A percentile compares a stretch with the other conserved stretches of the same genome.
Conservation (phyloP, 2,888 invertebrate genomes). For the Tinea pellionella region DNA sequence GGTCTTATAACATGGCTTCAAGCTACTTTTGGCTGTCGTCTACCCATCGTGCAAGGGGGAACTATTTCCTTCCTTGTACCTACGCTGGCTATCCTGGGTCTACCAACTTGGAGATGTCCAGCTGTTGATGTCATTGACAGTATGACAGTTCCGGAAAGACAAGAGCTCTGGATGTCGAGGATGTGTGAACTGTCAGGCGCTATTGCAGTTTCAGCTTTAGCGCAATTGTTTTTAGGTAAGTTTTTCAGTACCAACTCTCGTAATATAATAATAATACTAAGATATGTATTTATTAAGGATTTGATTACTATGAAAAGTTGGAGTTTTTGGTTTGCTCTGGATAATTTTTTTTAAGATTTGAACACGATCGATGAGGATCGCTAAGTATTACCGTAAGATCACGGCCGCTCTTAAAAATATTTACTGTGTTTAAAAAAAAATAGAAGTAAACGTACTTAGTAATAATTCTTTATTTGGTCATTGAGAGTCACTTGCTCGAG, state of each 20-base stretch:
- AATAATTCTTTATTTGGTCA: neutral
- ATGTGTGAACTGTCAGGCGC: conserved; percentile 88
- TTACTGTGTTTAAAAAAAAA: no score
- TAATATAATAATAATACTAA: neutral
- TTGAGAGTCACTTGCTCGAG: neutral
- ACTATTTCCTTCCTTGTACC: conserved; percentile 85
- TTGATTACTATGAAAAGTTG: no score
- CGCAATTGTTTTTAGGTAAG: conserved; percentile 79
- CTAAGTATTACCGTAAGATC: no score
- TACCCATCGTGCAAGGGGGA: conserved; percentile 82
- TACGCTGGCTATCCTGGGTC: conserved; percentile 77
- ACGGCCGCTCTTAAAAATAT: no score
- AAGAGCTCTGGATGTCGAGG: conserved; percentile 76
- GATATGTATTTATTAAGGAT: no score
- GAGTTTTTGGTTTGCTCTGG: no score
- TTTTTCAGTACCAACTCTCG: conserved; percentile 7
- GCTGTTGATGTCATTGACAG: conserved; percentile 50
- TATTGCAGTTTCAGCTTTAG: conserved; percentile 80
- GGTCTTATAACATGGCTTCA: conserved; percentile 82
- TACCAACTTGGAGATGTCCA: conserved; percentile 81
- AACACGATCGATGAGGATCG: no score
- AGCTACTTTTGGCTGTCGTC: conserved; percentile 78
- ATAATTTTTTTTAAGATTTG: no score
- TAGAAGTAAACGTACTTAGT: no score
- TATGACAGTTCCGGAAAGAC: conserved; percentile 66